A percentile compares a stretch with the other conserved stretches of the same genome.
These are phyloP conservation scores for Nerophis ophidion DNA, from an alignment of 2,113 vertebrate genomes.

Conservation along the genomic window DNA sequence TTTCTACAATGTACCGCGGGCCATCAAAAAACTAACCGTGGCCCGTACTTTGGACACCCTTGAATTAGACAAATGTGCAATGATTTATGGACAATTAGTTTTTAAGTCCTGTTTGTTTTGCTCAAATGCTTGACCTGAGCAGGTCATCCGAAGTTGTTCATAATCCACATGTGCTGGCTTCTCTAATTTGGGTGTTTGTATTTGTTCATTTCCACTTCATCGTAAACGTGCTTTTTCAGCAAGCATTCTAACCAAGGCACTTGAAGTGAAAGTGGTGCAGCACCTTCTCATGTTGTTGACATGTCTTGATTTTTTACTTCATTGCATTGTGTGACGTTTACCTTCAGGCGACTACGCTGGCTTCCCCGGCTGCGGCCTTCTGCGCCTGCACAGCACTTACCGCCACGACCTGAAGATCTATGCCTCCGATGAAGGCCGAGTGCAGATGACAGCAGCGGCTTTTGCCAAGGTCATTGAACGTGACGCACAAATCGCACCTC, in stretches of 20 bases:
- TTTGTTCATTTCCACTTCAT: conserved; percentile 50
- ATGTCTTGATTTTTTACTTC: background rate
- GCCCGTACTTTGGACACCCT: too few species aligned
- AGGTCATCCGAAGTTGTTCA: conserved; percentile 7
- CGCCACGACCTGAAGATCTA: conserved; percentile 98
- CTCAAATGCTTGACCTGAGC: too few species aligned
- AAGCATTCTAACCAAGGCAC: conserved; percentile 3
- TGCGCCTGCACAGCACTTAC: conserved; percentile 94
- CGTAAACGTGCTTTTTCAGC: conserved; percentile 4
- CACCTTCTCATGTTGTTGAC: conserved; percentile 6
- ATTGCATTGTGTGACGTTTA: background rate
- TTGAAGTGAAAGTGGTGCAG: conserved; percentile 51
- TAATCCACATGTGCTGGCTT: conserved; percentile 1
- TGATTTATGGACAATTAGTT: too few species aligned
- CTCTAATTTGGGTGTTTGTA: conserved; percentile 9
- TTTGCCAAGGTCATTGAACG: conserved; percentile 84
- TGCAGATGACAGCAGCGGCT: conserved; percentile 97
- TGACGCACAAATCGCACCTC: too few species aligned
- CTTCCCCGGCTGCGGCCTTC: conserved; percentile 94
- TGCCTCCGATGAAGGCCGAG: conserved; percentile 92
- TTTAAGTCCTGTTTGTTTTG: too few species aligned
- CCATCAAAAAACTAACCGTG: too few species aligned
- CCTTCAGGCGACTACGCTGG: conserved; percentile 89
- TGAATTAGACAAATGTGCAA: too few species aligned
- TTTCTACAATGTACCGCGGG: too few species aligned